Evolutionary conservation across 2,797 vertebrate species (phyloP).

Genomic region (Helostoma temminkii): DNA sequence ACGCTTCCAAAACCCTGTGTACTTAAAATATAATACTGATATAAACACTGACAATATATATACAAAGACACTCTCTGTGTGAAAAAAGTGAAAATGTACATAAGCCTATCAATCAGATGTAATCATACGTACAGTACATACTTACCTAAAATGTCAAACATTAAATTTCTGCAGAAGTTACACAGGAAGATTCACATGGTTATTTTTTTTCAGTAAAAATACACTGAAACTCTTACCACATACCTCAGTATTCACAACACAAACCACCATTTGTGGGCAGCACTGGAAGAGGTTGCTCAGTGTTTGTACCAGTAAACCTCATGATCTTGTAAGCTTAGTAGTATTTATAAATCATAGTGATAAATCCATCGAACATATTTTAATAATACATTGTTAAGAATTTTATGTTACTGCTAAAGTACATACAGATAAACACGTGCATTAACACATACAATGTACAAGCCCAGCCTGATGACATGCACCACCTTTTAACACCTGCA

Average conservation of each 20-base stretch:
- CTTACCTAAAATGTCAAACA: neutral
- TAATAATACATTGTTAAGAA: neutral
- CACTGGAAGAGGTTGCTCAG: neutral
- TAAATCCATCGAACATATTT: neutral
- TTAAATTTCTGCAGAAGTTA: neutral
- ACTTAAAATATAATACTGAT: neutral
- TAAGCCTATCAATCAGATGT: neutral
- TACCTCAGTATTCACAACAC: neutral
- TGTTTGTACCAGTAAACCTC: neutral
- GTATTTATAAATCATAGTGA: neutral
- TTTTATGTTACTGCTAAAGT: neutral
- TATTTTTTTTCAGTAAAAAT: neutral
- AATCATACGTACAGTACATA: neutral
- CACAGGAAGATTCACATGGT: neutral
- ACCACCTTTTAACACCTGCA: neutral
- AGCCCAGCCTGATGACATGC: neutral
- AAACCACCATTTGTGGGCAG: conserved; percentile 4
- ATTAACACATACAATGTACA: neutral
- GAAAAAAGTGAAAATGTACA: neutral
- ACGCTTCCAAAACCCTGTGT: neutral
- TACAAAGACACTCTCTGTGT: too few relatives aligned
- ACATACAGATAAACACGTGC: neutral
- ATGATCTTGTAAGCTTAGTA: neutral
- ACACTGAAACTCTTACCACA: neutral
- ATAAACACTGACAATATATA: neutral